Evolutionary conservation across 2,113 vertebrate genomes (phyloP).

Genomic region (Symphodus melops): DNA sequence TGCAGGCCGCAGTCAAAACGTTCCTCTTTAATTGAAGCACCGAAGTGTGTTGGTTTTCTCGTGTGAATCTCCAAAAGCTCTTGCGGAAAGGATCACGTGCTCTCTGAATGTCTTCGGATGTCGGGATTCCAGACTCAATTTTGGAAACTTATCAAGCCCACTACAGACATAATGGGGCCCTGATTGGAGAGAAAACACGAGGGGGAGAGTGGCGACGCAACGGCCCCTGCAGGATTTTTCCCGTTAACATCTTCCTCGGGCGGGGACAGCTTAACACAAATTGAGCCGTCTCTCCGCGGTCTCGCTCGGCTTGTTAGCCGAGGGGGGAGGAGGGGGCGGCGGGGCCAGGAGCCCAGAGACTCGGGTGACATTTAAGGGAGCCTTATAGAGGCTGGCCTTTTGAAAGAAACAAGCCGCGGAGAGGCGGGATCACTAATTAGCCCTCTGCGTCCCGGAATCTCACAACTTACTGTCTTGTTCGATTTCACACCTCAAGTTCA

Average conservation of each 20-base stretch:
- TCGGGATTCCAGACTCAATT: slow-evolving; percentile 20
- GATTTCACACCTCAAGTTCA: slow-evolving; percentile 66
- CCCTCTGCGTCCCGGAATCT: slow-evolving; percentile 55
- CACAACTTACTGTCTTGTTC: slow-evolving; percentile 72
- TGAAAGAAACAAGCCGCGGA: slow-evolving; percentile 67
- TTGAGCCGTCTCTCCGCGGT: slow-evolving; percentile 67
- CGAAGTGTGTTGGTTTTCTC: slow-evolving; percentile 3
- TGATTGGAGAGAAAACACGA: slow-evolving; percentile 38
- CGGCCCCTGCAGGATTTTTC: slow-evolving; percentile 48
- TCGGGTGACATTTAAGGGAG: slow-evolving; percentile 78
- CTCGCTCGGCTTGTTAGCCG: slow-evolving; percentile 72
- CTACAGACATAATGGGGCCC: slow-evolving; percentile 40
- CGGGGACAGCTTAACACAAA: slow-evolving; percentile 68
- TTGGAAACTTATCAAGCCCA: slow-evolving; percentile 32
- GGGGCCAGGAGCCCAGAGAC: slow-evolving; percentile 66
- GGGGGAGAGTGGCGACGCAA: slow-evolving; percentile 40
- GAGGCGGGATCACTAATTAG: slow-evolving; percentile 78
- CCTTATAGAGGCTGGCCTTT: slow-evolving; percentile 77
- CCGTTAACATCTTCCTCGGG: slow-evolving; percentile 64
- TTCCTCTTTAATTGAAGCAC: slow-evolving; percentile 15
- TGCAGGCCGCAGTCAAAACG: slow-evolving; percentile 18
- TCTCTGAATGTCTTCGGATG: slow-evolving; percentile 10
- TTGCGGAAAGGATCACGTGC: slow-evolving; percentile 9
- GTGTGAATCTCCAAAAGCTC: slow-evolving; percentile 15
- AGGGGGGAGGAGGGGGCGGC: slow-evolving; percentile 32